Conservation (phyloP, 2,113 vertebrate genomes). For the Anseranas semipalmata region DNA sequence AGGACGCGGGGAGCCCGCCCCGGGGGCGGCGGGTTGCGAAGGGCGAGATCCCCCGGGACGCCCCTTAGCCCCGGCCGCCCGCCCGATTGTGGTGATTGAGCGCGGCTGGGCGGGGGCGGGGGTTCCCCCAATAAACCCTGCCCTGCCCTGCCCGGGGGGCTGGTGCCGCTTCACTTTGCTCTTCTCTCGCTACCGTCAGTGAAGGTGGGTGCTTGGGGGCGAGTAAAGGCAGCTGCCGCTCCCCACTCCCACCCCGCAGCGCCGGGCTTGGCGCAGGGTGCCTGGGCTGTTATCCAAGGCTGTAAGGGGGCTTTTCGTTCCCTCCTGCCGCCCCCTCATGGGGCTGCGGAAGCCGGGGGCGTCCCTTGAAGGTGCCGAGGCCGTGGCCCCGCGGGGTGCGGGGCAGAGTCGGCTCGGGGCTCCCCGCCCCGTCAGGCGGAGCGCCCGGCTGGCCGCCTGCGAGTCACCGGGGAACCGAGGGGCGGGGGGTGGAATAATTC, state of each 20-base stretch:
- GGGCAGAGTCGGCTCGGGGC: background rate
- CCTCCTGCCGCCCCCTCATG: fast-evolving
- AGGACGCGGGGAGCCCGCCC: no score
- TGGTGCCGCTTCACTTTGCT: background rate
- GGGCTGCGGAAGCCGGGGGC: no score
- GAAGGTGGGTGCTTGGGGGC: background rate
- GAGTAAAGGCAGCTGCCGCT: no score
- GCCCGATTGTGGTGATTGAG: background rate
- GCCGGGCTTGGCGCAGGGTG: fast-evolving
- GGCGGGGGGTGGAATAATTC: background rate
- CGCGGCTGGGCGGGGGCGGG: background rate
- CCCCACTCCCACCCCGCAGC: no score
- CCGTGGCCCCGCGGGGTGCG: background rate
- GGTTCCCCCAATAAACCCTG: background rate
- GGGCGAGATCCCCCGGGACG: background rate
- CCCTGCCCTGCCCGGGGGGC: no score
- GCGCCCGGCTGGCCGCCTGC: background rate
- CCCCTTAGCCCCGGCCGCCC: background rate
- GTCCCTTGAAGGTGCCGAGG: fast-evolving
- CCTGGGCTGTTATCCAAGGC: no score
- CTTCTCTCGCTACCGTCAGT: background rate
- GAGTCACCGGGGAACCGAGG: background rate
- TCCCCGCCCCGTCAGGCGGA: background rate
- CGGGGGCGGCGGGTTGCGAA: background rate
- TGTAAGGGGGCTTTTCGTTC: fast-evolving